These are phyloP conservation scores for Sterna hirundo DNA, from an alignment of 2,113 vertebrate species.

Conservation along the genomic window DNA sequence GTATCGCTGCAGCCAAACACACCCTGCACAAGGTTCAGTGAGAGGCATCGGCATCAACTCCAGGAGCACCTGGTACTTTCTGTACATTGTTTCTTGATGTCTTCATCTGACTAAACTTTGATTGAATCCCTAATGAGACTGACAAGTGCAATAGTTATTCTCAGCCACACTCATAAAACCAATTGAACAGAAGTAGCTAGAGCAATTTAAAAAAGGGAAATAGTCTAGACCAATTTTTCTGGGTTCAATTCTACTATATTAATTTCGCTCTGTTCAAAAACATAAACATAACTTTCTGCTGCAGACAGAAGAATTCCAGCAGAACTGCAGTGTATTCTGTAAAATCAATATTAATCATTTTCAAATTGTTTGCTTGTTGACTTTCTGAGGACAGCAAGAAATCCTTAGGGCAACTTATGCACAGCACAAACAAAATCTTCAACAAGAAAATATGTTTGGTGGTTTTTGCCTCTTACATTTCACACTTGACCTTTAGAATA, in stretches of 20 bases:
- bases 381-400: slow-evolving; percentile 33
- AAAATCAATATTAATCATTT: slow-evolving; percentile 51
- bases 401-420: slow-evolving; percentile 20
- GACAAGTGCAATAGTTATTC: not conserved
- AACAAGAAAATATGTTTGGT: not conserved
- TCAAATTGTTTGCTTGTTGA: slow-evolving; percentile 37
- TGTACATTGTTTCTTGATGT: not conserved
- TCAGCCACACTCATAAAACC: not conserved
- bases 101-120: not conserved
- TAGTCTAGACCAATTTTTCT: not conserved
- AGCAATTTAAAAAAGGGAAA: not conserved
- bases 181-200: not conserved
- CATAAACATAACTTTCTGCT: not conserved
- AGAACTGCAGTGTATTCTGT: not conserved
- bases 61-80: not conserved
- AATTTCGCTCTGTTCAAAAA: not conserved
- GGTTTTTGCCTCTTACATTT: not conserved
- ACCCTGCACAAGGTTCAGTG: not conserved
- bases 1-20: not conserved
- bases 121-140: not conserved
- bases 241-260: not conserved
- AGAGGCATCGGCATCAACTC: not conserved
- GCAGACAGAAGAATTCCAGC: not conserved
- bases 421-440: slow-evolving; percentile 1
- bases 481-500: slow-evolving; percentile 44